These are phyloP conservation scores for Peromyscus nudipes DNA, from an alignment of 2,797 vertebrate species.

Conservation along the genomic window DNA sequence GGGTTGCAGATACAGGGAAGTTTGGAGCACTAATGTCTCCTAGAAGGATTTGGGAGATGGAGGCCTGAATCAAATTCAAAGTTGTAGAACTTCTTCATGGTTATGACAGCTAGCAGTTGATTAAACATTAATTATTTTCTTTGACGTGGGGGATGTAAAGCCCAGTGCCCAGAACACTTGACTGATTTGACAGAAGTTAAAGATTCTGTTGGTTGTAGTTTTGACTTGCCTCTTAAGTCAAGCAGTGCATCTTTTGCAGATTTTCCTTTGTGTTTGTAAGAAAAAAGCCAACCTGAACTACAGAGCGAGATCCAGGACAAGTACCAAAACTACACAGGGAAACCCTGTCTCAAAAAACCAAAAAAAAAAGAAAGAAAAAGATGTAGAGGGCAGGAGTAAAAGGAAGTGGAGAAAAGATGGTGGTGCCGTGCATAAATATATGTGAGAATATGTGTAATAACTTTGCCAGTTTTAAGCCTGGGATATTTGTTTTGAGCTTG, in stretches of 20 bases:
- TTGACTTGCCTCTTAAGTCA: constrained; percentile 25
- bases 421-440: background rate
- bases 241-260: background rate
- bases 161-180: background rate
- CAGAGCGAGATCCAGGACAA: no score
- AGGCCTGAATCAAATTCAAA: constrained; percentile 6
- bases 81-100: background rate
- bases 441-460: background rate
- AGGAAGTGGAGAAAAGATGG: constrained; percentile 25
- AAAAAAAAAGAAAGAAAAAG: background rate
- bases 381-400: constrained; percentile 5
- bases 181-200: background rate
- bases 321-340: no score
- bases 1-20: background rate
- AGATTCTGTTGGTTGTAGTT: background rate
- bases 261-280: constrained; percentile 33
- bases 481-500: background rate
- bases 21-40: background rate
- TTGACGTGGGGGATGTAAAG: background rate
- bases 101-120: background rate
- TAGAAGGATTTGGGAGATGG: background rate
- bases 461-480: background rate
- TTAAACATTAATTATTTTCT: background rate
- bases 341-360: no score
- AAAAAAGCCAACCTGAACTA: background rate